Percentiles rank a stretch among this genome's conserved stretches.
Conservation (phyloP, 1,140 invertebrate species). For the Batillaria attramentaria region DNA sequence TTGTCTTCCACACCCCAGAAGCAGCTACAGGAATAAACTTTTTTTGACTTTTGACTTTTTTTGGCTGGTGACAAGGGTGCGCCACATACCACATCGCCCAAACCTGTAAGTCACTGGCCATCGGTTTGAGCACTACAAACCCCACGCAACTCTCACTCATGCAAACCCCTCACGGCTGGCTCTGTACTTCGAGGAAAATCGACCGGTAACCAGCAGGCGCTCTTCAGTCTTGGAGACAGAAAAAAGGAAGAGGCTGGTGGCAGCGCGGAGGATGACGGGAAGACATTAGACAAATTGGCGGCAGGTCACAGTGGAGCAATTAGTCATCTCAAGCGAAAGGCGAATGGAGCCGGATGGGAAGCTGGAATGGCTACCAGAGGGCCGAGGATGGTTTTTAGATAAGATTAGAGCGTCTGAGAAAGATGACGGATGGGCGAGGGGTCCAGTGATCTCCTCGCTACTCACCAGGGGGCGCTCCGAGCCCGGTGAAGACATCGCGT, state of each 20-base stretch:
- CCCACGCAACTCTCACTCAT: no score
- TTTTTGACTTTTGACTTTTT: no score
- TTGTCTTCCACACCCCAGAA: no score
- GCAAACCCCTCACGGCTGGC: no score
- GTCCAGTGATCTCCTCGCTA: no score
- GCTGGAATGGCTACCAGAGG: neutral
- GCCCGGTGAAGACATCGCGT: no score
- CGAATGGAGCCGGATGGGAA: neutral
- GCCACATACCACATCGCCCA: no score
- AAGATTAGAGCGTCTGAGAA: constrained; percentile 25
- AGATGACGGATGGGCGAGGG: constrained; percentile 15
- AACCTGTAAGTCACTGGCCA: no score
- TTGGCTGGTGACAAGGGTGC: no score
- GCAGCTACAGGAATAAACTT: no score
- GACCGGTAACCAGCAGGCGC: constrained; percentile 2
- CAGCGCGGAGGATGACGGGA: constrained; percentile 3
- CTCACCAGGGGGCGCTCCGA: no score
- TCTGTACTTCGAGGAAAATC: neutral
- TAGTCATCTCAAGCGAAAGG: constrained; percentile 22
- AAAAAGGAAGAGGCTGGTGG: neutral
- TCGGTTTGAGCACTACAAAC: no score
- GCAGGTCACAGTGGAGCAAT: constrained; percentile 18
- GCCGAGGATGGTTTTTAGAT: constrained; percentile 26
- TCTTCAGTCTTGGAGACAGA: constrained; percentile 9
- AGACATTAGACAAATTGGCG: constrained; percentile 31